Evolutionary conservation across 2,888 invertebrate genomes (phyloP), one percentile per base, ranked within the genome.

Genomic region (Dryomyza anilis): DNA sequence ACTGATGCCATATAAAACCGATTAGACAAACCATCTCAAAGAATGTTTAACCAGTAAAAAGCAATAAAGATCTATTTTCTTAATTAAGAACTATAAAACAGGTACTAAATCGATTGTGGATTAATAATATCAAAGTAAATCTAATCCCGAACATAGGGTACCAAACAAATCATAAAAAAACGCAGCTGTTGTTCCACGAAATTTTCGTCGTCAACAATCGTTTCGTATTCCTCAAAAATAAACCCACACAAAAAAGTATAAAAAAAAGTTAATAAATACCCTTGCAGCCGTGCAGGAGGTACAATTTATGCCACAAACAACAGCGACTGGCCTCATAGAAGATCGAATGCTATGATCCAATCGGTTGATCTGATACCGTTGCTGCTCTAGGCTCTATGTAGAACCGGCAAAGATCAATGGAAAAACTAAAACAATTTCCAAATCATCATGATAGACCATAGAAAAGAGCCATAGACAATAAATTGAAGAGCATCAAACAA

Each of bases 151-250:
- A 39, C 4, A 39, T n/a, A 39, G 29, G 43, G 36, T 29, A 23
- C 53, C 2, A 19, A 58, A 4, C n/a, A 60, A 63, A 66, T 67
- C 65, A 73, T 72, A 72, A 72, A 70, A 68, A 73, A 69, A 60
- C 62, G 64, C 60, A 60, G 70, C 72, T 71, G 76, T 78, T 78
- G 78, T 76, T 76, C 76, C 78, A 76, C 78, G 78, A 76, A 76
- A 76, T 76, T n/a, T n/a, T n/a, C n/a, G 77, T 77, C 74, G 74
- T 68, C 58, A 52, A 50, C 43, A 23, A 61, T 61, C 61, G 43
- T 36, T 52, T 43, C 53, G 27, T 53, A 30, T 52, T 43, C 61
- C 53, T 43, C 52, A 52, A 29, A 61, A 21, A 33, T 48, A 48
- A 30, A 39, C 39, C 50, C 14, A 14, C 23, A 50, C 67, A 69